A percentile compares a stretch with the other conserved stretches of the same genome.
phyloP scores from a whole-genome alignment of 2,888 invertebrate genomes.

The Hedychridium roseum region DNA sequence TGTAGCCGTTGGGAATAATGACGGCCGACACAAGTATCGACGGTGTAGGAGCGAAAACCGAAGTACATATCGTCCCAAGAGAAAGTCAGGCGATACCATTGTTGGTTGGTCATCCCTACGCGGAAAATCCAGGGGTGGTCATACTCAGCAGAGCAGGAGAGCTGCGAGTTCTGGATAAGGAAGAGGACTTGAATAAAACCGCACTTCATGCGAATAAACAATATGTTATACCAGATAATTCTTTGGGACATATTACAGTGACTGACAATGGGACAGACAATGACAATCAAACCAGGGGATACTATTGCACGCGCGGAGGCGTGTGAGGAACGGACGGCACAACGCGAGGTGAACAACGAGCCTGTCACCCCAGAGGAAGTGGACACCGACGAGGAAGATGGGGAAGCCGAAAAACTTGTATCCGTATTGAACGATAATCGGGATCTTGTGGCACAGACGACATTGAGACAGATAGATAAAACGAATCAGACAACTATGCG shows the following conservation, averaged over 20 bases:
- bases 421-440: constrained; percentile 19
- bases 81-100: constrained; percentile 29
- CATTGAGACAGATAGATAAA: too few relatives aligned
- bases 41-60: constrained; percentile 11
- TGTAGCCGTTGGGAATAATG: constrained; percentile 17
- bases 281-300: too few relatives aligned
- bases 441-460: too few relatives aligned
- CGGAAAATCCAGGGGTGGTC: constrained; percentile 28
- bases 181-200: constrained; percentile 5
- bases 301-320: constrained; percentile 12
- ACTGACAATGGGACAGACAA: too few relatives aligned
- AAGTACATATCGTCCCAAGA: constrained; percentile 30
- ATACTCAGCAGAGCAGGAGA: constrained; percentile 24
- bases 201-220: constrained; percentile 8
- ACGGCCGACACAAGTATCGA: constrained; percentile 15
- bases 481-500: constrained; percentile 27
- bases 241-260: constrained; percentile 19
- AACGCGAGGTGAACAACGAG: constrained; percentile 17
- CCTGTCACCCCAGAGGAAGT: constrained; percentile 26
- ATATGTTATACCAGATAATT: constrained; percentile 23
- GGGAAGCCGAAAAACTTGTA: constrained; percentile 17
- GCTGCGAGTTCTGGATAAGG: constrained; percentile 17
- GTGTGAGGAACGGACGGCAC: constrained; percentile 25
- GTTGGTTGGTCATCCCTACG: constrained; percentile 37
- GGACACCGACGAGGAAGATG: constrained; percentile 19